phyloP scores from a whole-genome alignment of 2,797 vertebrate genomes.

The Decapterus maruadsi region DNA sequence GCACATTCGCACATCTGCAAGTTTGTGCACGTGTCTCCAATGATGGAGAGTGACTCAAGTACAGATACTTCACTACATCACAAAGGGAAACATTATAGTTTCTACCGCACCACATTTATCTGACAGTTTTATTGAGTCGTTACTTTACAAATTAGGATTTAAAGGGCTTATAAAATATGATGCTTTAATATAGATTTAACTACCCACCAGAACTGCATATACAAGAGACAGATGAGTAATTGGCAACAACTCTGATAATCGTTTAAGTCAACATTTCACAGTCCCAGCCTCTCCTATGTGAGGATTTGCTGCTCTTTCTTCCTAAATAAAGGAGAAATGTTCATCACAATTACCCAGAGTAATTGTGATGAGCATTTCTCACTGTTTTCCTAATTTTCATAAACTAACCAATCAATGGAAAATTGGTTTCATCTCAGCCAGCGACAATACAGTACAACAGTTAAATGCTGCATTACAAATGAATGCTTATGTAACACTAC shows the following conservation, averaged over 20 bases:
- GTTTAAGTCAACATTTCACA: neutral
- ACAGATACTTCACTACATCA: neutral
- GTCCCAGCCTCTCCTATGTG: too few relatives aligned
- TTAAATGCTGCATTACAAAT: neutral
- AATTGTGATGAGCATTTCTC: neutral
- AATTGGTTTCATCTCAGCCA: neutral
- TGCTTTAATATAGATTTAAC: neutral
- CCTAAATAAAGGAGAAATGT: neutral
- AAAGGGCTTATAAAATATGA: neutral
- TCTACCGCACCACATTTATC: neutral
- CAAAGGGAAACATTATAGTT: neutral
- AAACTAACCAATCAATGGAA: neutral
- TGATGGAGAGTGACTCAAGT: conserved; percentile 4
- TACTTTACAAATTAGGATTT: neutral
- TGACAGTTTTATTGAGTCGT: neutral
- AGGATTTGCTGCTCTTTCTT: neutral
- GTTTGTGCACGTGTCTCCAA: conserved; percentile 19
- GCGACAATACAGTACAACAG: neutral
- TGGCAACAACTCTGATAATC: neutral
- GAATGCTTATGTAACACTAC: neutral
- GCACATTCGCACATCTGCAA: conserved; percentile 10
- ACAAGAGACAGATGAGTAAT: neutral
- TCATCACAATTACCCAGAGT: neutral
- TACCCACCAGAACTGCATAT: neutral
- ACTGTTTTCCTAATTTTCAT: neutral